Conservation (phyloP, 2,797 vertebrate genomes). For the Phataginus tetradactyla region DNA sequence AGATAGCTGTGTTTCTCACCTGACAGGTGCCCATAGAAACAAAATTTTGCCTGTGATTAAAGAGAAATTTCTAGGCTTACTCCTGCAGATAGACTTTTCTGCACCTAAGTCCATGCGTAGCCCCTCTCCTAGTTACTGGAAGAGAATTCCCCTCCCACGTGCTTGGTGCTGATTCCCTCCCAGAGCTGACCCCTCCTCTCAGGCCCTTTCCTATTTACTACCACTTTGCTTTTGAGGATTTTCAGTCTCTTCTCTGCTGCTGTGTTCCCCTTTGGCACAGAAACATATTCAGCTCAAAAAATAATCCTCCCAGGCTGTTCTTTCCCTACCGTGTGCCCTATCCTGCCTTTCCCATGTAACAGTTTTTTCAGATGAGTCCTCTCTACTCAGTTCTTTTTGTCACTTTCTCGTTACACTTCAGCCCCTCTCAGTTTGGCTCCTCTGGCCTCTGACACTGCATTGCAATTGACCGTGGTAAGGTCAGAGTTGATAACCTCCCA, state of each 20-base stretch:
- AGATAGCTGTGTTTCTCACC: neutral
- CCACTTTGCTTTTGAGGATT: conserved; percentile 12
- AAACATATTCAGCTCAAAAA: conserved; percentile 4
- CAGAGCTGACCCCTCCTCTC: neutral
- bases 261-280: neutral
- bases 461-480: neutral
- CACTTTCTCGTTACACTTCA: neutral
- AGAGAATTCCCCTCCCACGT: neutral
- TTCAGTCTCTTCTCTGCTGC: neutral
- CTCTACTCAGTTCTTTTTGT: neutral
- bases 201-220: neutral
- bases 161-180: neutral
- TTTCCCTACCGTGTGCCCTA: neutral
- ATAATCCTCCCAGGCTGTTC: neutral
- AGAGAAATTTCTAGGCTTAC: neutral
- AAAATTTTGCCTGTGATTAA: neutral
- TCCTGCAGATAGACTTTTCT: neutral
- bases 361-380: neutral
- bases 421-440: neutral
- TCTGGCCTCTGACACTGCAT: neutral
- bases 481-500: neutral
- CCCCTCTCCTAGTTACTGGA: neutral
- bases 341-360: neutral
- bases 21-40: neutral
- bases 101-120: neutral